Percentiles rank a stretch among this genome's conserved stretches.
Conservation (phyloP, 2,797 vertebrate genomes). For the Urophycis tenuis region DNA sequence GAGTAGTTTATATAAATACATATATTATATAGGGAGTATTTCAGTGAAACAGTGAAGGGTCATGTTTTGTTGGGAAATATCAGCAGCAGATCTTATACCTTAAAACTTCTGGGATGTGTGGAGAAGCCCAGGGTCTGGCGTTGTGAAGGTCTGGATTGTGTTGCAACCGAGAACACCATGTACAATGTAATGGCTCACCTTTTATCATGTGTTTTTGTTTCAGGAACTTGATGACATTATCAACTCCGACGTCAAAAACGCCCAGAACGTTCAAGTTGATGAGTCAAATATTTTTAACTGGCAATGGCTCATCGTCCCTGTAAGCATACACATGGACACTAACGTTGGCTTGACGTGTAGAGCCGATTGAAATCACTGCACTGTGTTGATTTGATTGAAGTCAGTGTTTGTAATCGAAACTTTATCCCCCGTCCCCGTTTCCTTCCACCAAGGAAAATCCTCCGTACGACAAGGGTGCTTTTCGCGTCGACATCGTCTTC, state of each 20-base stretch:
- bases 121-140: not conserved
- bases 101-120: not conserved
- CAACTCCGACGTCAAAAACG: conserved; percentile 85
- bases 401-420: not conserved
- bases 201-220: conserved; percentile 31
- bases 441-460: conserved; percentile 77
- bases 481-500: conserved; percentile 94
- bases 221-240: conserved; percentile 95
- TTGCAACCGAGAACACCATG: not conserved
- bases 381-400: too few relatives aligned
- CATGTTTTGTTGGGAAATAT: not conserved
- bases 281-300: conserved; percentile 92
- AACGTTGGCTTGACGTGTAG: not conserved
- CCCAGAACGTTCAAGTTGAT: conserved; percentile 93
- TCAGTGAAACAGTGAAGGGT: not conserved
- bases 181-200: not conserved
- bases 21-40: not conserved
- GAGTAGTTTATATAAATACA: not conserved
- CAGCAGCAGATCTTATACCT: not conserved
- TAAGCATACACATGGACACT: conserved; percentile 67
- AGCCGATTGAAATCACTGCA: too few relatives aligned
- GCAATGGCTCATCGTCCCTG: conserved; percentile 97
- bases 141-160: not conserved
- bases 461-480: conserved; percentile 96
- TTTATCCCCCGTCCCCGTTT: not conserved